Conservation (phyloP, 2,113 vertebrate genomes). For the Pterocles gutturalis region DNA sequence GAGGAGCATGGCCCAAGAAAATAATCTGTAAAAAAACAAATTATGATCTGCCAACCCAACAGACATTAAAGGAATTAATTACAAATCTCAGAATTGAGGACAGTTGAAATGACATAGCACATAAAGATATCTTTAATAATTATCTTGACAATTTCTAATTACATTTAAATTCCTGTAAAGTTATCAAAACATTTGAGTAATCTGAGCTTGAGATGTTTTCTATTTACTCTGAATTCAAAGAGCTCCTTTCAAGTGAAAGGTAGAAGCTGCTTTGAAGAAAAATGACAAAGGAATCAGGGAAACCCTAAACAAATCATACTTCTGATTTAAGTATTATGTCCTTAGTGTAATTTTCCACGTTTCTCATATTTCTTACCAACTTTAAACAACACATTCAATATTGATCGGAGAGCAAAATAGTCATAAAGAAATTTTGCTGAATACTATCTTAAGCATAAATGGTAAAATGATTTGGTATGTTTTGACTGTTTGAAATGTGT, state of each 20-base stretch:
- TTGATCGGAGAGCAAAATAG: background rate
- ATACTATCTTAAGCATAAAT: background rate
- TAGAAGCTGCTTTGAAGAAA: conserved; percentile 62
- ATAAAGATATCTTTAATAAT: conserved; percentile 28
- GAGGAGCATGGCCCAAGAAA: background rate
- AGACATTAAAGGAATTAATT: conserved; percentile 44
- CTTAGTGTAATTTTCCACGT: background rate
- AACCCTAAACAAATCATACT: conserved; percentile 37
- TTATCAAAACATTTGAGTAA: conserved; percentile 48
- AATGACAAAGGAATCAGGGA: conserved; percentile 31
- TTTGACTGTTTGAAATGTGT: background rate
- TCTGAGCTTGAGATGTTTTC: conserved; percentile 41
- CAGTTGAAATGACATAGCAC: background rate
- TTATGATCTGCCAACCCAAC: background rate
- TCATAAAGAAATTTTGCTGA: background rate
- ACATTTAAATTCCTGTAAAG: conserved; percentile 44
- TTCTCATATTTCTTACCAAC: background rate
- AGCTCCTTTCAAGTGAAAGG: conserved; percentile 54
- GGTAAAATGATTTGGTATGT: conserved; percentile 4
- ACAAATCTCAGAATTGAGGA: background rate
- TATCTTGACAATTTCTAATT: conserved; percentile 56
- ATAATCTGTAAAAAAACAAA: background rate
- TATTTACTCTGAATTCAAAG: conserved; percentile 51
- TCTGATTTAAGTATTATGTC: conserved; percentile 24
- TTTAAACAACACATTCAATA: background rate